Evolutionary conservation across 2,113 vertebrate species (phyloP), one percentile per base, ranked within the genome.

Genomic region (Anhinga anhinga): DNA sequence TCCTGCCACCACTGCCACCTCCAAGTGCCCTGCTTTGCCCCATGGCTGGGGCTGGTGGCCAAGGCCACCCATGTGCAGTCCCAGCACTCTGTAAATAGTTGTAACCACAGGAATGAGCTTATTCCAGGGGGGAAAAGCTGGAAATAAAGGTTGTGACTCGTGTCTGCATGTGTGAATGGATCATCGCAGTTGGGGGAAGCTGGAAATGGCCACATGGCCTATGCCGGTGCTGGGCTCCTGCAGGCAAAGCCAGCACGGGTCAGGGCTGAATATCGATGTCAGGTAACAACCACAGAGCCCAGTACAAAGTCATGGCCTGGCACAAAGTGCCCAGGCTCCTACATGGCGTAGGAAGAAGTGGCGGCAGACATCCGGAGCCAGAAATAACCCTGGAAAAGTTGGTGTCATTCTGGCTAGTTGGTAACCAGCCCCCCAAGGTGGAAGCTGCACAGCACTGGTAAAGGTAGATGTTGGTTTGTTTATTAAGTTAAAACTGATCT

Each of bases 111-210:
- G 65, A 82, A 85, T 3, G 17, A 58, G 85, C 45, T 72, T 5
- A 34, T 61, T 72, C 89, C 7, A 0, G 27, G 10, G 55, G 32
- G 17, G 7, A n/a, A 42, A 62, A 36, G 36, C 63, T 89, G 94
- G 81, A 83, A 96, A 97, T 96, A 97, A 97, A 97, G 80, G 71
- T 49, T 63, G 71, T 88, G 86, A 58, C 58, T 83, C 74, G 22
- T 7, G 5, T 52, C 38, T 1, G 0, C 1, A 0, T 0, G 47
- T 78, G 82, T 8, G 11, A 16, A 1, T 4, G 59, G 73, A 7
- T 70, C 17, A 0, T 6, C 9, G 69, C 0, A 47, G 45, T 20
- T 47, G 2, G 20, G 13, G 10, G 5, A 42, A 7, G 42, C n/a
- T 55, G 90, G 76, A 10, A 10, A 3, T 0, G 73, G 34, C 40